These are phyloP conservation scores for Diplogasteroides magnus DNA, from an alignment of 1,140 invertebrate genomes.

Conservation along the genomic window DNA sequence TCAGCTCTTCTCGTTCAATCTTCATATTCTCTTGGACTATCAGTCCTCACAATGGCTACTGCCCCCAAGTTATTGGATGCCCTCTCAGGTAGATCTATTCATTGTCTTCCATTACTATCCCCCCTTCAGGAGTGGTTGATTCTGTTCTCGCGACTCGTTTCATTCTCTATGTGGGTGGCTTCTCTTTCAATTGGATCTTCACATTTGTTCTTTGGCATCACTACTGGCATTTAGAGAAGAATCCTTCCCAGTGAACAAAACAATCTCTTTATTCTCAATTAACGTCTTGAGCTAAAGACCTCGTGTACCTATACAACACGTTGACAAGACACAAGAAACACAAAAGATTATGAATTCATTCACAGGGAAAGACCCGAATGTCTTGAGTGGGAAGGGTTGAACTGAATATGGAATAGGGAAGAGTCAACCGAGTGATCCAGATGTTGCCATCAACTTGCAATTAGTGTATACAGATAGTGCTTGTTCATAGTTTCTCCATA, in stretches of 20 bases:
- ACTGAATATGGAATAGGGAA: too few species aligned
- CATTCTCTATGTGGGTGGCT: constrained; percentile 35
- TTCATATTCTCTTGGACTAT: constrained; percentile 44
- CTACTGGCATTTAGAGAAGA: constrained; percentile 44
- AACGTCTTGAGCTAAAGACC: too few species aligned
- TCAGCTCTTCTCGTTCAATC: constrained; percentile 50
- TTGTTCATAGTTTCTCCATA: not conserved
- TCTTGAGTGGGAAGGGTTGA: too few species aligned
- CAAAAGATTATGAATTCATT: too few species aligned
- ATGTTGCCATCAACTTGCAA: not conserved
- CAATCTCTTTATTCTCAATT: too few species aligned
- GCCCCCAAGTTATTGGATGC: constrained; percentile 45
- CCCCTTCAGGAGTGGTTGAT: constrained; percentile 32
- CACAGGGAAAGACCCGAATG: too few species aligned
- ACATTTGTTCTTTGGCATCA: constrained; percentile 51
- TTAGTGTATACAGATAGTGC: not conserved
- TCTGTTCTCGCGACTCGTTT: constrained; percentile 32
- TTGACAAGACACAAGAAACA: too few species aligned
- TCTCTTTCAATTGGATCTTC: constrained; percentile 46
- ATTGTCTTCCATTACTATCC: constrained; percentile 26
- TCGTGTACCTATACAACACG: too few species aligned
- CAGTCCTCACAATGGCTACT: constrained; percentile 50
- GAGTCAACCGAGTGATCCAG: not conserved
- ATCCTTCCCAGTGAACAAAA: too few species aligned
- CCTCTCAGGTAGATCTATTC: constrained; percentile 10